phyloP scores from a whole-genome alignment of 1,140 invertebrate genomes.

The Drosophila asahinai region DNA sequence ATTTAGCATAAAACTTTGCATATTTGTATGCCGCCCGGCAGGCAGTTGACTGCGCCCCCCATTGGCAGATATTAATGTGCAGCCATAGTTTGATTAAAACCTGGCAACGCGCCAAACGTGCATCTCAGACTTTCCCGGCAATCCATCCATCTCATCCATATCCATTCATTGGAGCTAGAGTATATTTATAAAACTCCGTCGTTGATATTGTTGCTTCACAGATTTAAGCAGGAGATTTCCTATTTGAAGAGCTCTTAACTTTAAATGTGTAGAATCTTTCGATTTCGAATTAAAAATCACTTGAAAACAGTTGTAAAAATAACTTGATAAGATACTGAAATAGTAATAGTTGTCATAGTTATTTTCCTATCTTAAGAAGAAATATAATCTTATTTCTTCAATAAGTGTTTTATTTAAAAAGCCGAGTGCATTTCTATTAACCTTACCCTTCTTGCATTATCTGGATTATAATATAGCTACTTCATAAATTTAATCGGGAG shows the following conservation, averaged over 20 bases:
- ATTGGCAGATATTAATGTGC: slow-evolving; percentile 80
- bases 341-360: not conserved
- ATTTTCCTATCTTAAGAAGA: not conserved
- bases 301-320: not conserved
- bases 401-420: not conserved
- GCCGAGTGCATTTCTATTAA: not conserved
- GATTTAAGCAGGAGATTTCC: slow-evolving; percentile 13
- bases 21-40: slow-evolving; percentile 63
- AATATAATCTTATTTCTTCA: not conserved
- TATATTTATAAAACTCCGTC: slow-evolving; percentile 33
- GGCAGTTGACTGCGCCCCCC: slow-evolving; percentile 38
- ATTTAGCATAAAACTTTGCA: slow-evolving; percentile 84
- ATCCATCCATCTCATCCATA: slow-evolving; percentile 74
- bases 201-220: slow-evolving; percentile 13
- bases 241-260: slow-evolving; percentile 5
- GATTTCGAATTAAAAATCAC: not conserved
- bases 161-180: slow-evolving; percentile 48
- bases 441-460: not conserved
- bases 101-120: slow-evolving; percentile 64
- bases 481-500: not conserved
- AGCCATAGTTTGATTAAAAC: slow-evolving; percentile 82
- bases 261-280: not conserved
- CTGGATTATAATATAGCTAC: not conserved
- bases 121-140: slow-evolving; percentile 57
- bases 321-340: not conserved